Evolutionary conservation across 2,113 vertebrate species (phyloP).

Genomic region (Chionodraco myersi): DNA sequence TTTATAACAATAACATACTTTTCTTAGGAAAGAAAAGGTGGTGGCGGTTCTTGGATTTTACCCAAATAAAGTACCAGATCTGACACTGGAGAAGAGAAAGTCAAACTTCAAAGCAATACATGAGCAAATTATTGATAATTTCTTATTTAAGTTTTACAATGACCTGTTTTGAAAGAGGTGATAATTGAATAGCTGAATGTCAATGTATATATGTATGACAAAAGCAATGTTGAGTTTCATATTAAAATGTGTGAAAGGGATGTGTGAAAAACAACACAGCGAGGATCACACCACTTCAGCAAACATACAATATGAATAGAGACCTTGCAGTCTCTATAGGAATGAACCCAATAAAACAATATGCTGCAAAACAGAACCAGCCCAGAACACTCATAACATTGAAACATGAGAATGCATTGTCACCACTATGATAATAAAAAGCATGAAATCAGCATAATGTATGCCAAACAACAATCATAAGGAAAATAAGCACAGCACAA

Average conservation of each 20-base stretch:
- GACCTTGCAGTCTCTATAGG: not conserved
- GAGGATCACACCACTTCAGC: not conserved
- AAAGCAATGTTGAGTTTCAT: not conserved
- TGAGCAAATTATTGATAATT: too few relatives aligned
- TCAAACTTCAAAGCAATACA: not conserved
- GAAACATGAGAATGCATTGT: slow-evolving; percentile 6
- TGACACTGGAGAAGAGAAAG: not conserved
- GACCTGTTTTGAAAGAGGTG: not conserved
- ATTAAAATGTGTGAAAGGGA: not conserved
- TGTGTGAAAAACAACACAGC: not conserved
- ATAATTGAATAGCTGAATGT: not conserved
- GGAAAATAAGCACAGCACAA: not conserved
- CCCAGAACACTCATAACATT: not conserved
- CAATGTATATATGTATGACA: not conserved
- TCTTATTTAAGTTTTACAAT: not conserved
- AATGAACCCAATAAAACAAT: not conserved
- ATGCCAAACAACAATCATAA: not conserved
- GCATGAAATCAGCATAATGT: not conserved
- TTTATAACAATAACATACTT: slow-evolving; percentile 5
- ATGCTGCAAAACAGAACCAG: not conserved
- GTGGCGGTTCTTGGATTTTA: not conserved
- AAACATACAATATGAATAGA: slow-evolving; percentile 4
- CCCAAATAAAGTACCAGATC: slow-evolving; percentile 27
- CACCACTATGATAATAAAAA: not conserved
- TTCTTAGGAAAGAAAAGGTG: not conserved